Conservation (phyloP, 2,797 vertebrate species). For the Dromococcyx pavoninus region DNA sequence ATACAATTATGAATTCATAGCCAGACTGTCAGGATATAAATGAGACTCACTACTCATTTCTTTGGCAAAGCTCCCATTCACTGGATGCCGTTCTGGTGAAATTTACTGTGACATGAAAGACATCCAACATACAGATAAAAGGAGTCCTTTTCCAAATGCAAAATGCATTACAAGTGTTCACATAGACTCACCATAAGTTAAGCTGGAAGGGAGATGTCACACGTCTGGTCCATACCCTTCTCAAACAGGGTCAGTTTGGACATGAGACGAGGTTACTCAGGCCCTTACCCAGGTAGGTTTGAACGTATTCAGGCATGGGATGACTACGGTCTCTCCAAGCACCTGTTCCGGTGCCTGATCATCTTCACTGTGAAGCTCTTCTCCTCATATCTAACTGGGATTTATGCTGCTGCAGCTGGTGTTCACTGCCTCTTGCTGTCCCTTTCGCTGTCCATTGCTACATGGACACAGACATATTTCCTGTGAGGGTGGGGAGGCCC, state of each 20-base stretch:
- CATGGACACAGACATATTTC: too few species aligned
- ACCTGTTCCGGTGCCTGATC: neutral
- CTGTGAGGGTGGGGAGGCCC: too few species aligned
- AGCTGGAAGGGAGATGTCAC: neutral
- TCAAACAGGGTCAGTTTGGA: neutral
- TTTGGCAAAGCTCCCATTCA: slow-evolving; percentile 50
- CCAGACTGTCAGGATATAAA: slow-evolving; percentile 46
- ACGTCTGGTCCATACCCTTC: neutral
- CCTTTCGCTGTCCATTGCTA: neutral
- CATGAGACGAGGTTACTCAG: neutral
- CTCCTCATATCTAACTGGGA: neutral
- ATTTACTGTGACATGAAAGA: slow-evolving; percentile 20
- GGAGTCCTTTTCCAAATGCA: slow-evolving; percentile 2
- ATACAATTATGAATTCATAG: slow-evolving; percentile 37
- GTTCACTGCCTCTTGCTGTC: neutral
- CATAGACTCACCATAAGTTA: neutral
- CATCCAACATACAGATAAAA: slow-evolving; percentile 40
- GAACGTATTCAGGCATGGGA: neutral
- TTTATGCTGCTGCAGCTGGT: neutral
- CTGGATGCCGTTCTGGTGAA: slow-evolving; percentile 30
- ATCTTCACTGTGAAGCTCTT: neutral
- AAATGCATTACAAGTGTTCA: neutral
- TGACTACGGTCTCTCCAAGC: neutral
- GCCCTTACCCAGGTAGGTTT: neutral
- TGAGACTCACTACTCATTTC: slow-evolving; percentile 24